phyloP scores from a whole-genome alignment of 2,888 invertebrate species.

The Tenthredo distinguenda region DNA sequence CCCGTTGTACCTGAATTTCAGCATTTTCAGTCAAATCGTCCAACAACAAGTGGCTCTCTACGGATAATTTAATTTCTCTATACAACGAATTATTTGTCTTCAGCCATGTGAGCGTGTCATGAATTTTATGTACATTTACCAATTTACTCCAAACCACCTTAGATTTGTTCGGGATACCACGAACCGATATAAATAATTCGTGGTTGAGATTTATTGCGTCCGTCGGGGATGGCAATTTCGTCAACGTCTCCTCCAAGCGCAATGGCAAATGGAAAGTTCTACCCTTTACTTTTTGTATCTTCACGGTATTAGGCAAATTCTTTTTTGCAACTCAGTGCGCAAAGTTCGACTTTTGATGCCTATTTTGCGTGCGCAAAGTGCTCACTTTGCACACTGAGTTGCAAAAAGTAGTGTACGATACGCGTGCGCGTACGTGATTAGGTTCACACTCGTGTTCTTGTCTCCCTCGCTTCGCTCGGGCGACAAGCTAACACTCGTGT shows the following conservation, averaged over 20 bases:
- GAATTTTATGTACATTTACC: constrained; percentile 68
- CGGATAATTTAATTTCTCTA: constrained; percentile 62
- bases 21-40: constrained; percentile 42
- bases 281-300: constrained; percentile 58
- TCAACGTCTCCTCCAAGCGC: constrained; percentile 68
- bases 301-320: constrained; percentile 63
- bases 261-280: constrained; percentile 61
- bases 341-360: too few species aligned
- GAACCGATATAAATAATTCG: constrained; percentile 68
- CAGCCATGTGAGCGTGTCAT: constrained; percentile 64
- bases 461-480: too few species aligned
- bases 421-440: too few species aligned
- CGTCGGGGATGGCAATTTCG: constrained; percentile 66
- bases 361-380: too few species aligned
- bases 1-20: constrained; percentile 54
- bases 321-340: too few species aligned
- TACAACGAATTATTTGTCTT: constrained; percentile 68
- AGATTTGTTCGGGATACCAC: constrained; percentile 66
- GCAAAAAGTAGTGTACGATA: too few species aligned
- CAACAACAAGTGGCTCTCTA: constrained; percentile 55
- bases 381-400: too few species aligned
- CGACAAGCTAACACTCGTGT: too few species aligned
- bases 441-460: too few species aligned
- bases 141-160: constrained; percentile 66
- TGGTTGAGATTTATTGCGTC: constrained; percentile 65